These are phyloP conservation scores for Xiphias gladius DNA, from an alignment of 2,113 vertebrate genomes.

Conservation along the genomic window DNA sequence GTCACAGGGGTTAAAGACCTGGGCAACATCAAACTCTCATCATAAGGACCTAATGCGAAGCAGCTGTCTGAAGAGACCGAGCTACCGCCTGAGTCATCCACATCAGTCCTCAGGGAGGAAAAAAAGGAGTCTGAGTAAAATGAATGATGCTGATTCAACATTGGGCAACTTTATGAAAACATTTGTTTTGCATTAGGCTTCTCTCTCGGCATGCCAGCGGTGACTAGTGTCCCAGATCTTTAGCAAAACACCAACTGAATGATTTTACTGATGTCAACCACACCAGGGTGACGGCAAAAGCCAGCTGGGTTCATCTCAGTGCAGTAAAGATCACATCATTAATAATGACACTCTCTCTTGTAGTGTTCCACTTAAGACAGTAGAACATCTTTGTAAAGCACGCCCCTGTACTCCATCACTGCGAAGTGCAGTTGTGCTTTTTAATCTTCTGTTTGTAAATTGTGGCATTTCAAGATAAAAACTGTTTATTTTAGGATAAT, in stretches of 20 bases:
- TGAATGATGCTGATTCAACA: conserved; percentile 80
- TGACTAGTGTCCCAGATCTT: conserved; percentile 60
- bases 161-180: conserved; percentile 73
- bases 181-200: conserved; percentile 79
- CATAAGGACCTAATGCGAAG: conserved; percentile 71
- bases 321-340: conserved; percentile 9
- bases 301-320: conserved; percentile 40
- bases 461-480: not conserved
- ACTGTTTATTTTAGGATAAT: not conserved
- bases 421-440: not conserved
- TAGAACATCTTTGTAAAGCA: not conserved
- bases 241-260: conserved; percentile 48
- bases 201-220: conserved; percentile 52
- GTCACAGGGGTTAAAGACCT: conserved; percentile 62
- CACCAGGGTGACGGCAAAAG: conserved; percentile 13
- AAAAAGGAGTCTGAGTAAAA: conserved; percentile 35
- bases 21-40: conserved; percentile 66
- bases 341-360: not conserved
- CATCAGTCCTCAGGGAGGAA: conserved; percentile 33
- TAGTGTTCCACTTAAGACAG: not conserved
- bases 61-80: conserved; percentile 68
- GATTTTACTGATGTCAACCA: conserved; percentile 46
- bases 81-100: conserved; percentile 27
- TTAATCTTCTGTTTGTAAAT: not conserved
- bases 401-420: not conserved